Evolutionary conservation across 2,797 vertebrate species (phyloP), one percentile per base, ranked within the genome.

Genomic region (Capromys pilorides): DNA sequence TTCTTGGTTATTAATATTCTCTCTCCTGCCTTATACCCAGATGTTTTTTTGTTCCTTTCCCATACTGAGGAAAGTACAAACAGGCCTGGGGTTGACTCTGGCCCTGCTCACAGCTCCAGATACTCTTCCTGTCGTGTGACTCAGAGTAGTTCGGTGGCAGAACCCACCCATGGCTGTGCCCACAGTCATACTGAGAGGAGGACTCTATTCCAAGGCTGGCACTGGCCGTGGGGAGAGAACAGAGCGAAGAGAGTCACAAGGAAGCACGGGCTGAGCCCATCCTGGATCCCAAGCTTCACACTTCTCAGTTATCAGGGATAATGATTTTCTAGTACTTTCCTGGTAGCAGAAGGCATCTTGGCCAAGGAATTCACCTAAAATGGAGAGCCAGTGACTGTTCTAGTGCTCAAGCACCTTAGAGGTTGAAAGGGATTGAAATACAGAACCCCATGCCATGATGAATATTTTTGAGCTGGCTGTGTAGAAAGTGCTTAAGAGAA

Each of bases 31-130:
- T 49, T 36, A 26, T 59, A 83, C 18, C 14, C 62, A 89, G 41
- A 64, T 69, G 94, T 94, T 62, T 39, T 18, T 57, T 14, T 6
- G 26, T 16, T 28, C 41, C 3, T 12, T 67, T 92, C 1, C 22
- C 2, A 0, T 62, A 49, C 0, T 71, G 66, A 80, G 51, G 10
- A 12, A 62, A 21, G n/a, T 21, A 62, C 16, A 13, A 69, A 61
- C 9, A 0, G 79, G 89, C 21, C 28, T 12, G 19, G 88, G 67
- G 31, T 0, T 4, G 41, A 73, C 39, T 36, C 54, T 7, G 8
- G 4, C 1, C 18, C 12, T 28, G 12, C 54, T 36, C 22, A 67
- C 69, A 33, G 62, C 4, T 59, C 59, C 22, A 0, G 2, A 7
- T 75, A 57, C 67, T 59, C 69, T 59, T 45, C 13, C 22, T 9